Conservation (phyloP, 2,113 vertebrate genomes). For the Semnornis frantzii region DNA sequence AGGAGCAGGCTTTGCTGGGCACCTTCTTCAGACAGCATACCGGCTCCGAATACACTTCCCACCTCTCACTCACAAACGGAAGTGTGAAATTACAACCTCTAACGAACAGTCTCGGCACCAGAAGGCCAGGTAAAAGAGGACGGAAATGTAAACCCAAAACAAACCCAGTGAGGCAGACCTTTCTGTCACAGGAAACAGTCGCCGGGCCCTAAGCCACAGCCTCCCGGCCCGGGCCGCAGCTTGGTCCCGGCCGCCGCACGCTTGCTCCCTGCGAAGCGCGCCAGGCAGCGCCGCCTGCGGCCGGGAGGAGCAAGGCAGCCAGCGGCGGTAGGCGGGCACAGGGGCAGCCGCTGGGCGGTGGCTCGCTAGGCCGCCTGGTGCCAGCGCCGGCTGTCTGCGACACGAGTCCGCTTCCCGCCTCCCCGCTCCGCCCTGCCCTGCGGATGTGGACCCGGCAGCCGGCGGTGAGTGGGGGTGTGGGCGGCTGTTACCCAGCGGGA, state of each 20-base stretch:
- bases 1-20: neutral
- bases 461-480: constrained; percentile 37
- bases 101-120: neutral
- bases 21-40: neutral
- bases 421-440: neutral
- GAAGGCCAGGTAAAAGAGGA: neutral
- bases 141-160: too few relatives aligned
- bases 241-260: neutral
- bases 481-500: neutral
- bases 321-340: neutral
- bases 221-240: fast-evolving
- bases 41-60: neutral
- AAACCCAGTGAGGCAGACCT: too few relatives aligned
- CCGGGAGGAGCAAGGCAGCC: neutral
- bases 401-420: neutral
- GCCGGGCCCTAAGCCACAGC: too few relatives aligned
- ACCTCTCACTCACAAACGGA: neutral
- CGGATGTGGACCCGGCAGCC: constrained; percentile 26
- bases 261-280: neutral
- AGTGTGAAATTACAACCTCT: neutral
- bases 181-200: too few relatives aligned
- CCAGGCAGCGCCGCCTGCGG: neutral
- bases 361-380: neutral
- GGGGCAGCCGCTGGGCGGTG: neutral
- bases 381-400: neutral